Percentiles rank a stretch among this genome's conserved stretches.
phyloP scores from a whole-genome alignment of 2,797 vertebrate species.

The Distichodus sexfasciatus region DNA sequence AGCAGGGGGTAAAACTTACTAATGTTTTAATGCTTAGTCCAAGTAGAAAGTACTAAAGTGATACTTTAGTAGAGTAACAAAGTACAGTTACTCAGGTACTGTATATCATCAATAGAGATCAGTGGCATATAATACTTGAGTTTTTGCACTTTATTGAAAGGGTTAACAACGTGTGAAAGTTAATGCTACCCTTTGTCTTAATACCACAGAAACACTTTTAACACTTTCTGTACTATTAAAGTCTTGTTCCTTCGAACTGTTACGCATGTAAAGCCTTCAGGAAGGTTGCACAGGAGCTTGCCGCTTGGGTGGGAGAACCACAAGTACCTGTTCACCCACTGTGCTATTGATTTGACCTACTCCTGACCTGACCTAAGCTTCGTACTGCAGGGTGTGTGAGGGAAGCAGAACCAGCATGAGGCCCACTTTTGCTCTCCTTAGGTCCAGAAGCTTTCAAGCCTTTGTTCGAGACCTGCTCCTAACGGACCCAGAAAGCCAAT shows the following conservation, averaged over 20 bases:
- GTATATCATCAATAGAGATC: too few species aligned
- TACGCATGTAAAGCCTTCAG: not conserved
- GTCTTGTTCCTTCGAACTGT: conserved; percentile 26
- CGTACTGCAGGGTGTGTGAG: conserved; percentile 23
- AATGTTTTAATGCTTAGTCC: too few species aligned
- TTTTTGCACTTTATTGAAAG: too few species aligned
- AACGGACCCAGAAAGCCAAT: not conserved
- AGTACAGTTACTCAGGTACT: too few species aligned
- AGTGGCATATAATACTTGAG: too few species aligned
- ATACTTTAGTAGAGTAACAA: too few species aligned
- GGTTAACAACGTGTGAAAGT: too few species aligned
- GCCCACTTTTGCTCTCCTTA: not conserved
- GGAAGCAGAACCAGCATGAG: conserved; percentile 9
- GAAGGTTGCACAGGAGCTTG: not conserved
- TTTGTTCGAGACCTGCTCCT: not conserved
- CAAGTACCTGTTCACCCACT: conserved; percentile 11
- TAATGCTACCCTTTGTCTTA: too few species aligned
- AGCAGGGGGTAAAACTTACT: too few species aligned
- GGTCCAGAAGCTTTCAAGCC: conserved; percentile 5
- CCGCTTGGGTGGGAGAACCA: not conserved
- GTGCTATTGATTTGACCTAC: conserved; percentile 49
- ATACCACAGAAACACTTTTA: conserved; percentile 57
- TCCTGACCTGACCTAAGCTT: conserved; percentile 48
- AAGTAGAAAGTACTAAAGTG: too few species aligned
- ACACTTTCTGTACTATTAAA: conserved; percentile 57